Evolutionary conservation across 2,113 vertebrate genomes (phyloP).

Genomic region (Sarotherodon lohbergeri): DNA sequence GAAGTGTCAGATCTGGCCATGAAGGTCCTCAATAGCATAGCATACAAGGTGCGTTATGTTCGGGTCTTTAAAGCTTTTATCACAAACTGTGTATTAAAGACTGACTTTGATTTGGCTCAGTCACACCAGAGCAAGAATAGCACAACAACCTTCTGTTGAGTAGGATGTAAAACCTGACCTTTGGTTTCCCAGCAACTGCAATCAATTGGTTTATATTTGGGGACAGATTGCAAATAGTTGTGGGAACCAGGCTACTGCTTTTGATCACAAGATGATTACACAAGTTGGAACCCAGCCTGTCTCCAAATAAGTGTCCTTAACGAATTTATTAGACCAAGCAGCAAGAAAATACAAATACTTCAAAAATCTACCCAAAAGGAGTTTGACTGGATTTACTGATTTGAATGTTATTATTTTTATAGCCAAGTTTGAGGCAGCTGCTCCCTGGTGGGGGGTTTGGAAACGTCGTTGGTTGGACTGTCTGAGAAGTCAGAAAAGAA

Average conservation of each 20-base stretch:
- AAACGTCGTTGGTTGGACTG: rapidly evolving
- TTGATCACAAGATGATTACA: neutral
- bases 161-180: neutral
- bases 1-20: constrained; percentile 96
- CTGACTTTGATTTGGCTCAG: neutral
- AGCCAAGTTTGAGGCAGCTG: neutral
- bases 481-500: neutral
- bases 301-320: neutral
- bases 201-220: rapidly evolving
- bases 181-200: neutral
- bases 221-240: neutral
- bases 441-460: rapidly evolving
- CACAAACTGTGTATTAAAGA: neutral
- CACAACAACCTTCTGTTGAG: neutral
- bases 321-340: rapidly evolving
- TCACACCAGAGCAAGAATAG: rapidly evolving
- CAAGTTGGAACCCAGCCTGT: neutral
- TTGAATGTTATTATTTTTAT: neutral
- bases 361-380: neutral
- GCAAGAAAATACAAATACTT: neutral
- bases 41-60: constrained; percentile 83
- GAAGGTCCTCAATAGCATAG: constrained; percentile 96
- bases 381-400: neutral
- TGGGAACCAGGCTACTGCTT: neutral
- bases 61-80: neutral